Base-by-base conservation (phyloP, 2,797 vertebrate genomes). In the Ammospiza maritima region DNA sequence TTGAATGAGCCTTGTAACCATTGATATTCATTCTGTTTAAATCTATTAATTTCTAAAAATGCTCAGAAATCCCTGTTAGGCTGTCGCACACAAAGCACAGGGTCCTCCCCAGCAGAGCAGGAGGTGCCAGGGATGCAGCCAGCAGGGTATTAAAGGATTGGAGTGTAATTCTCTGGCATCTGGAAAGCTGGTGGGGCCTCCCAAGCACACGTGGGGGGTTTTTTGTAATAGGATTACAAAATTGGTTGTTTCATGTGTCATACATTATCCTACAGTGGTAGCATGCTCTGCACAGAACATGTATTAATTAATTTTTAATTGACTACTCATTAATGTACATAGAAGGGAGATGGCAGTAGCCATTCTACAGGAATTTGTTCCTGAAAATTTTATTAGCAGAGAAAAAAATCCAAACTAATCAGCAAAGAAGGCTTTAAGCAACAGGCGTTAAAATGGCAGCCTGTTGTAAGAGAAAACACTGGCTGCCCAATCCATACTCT, bases 131-230 rank as follows among this genome's bases (percentile, higher is more conserved):
- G 54, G 58, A 67, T 1, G 3, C 1, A 22, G 69, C 57, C 23
- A 34, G 48, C 40, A 15, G 38, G 57, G 85, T 74, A 69, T 91
- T 89, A 91, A 84, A 62, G 51, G 79, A 65, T 42, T 89, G 69
- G 44, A 67, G 13, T 4, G 1, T 91, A 70, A 83, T 91, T 74
- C 65, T 40, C 21, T 0, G 5, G 57, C 18, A 13, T 50, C 78
- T 58, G 67, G 64, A 65, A 80, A 29, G 40, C 1, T 60, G 25
- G 2, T 73, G 56, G 4, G 67, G 42, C 62, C 72, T 83, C 69
- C 58, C 0, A 0, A 85, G 56, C 56, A 57, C 29, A 2, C 27
- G 36, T 34, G 4, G 11, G 26, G 14, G 4, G 0, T 5, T 21
- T 62, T 57, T 89, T 62, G 2, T 2, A 73, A 87, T 11, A 87